A percentile compares a stretch with the other conserved stretches of the same genome.
phyloP scores from a whole-genome alignment of 2,888 invertebrate genomes.

The Heliconius sara region DNA sequence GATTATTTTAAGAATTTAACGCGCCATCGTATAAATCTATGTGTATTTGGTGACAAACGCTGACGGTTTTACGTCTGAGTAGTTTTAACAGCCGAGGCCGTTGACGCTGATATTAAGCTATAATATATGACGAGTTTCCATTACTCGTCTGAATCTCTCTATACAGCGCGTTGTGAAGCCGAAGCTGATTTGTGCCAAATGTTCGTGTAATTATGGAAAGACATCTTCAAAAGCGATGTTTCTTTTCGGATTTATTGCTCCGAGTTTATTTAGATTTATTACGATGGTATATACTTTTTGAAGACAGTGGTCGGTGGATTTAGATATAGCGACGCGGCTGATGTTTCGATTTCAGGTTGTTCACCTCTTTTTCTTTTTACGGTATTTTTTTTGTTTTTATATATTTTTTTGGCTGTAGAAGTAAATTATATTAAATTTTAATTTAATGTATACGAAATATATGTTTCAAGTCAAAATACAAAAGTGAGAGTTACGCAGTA shows the following conservation, averaged over 20 bases:
- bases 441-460: background rate
- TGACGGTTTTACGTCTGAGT: constrained; percentile 9
- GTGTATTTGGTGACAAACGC: constrained; percentile 6
- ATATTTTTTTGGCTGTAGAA: background rate
- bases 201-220: constrained; percentile 49
- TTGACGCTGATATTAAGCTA: constrained; percentile 51
- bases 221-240: constrained; percentile 44
- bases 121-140: constrained; percentile 44
- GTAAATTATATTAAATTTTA: background rate
- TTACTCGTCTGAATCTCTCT: constrained; percentile 42
- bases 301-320: constrained; percentile 25
- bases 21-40: constrained; percentile 24
- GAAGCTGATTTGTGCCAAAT: constrained; percentile 61
- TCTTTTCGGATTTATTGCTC: constrained; percentile 39
- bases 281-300: constrained; percentile 13
- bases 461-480: constrained; percentile 3
- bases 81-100: constrained; percentile 7
- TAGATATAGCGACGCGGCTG: constrained; percentile 2
- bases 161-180: constrained; percentile 54
- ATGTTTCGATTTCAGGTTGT: constrained; percentile 10
- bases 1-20: constrained; percentile 24
- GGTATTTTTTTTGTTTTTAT: too few species aligned
- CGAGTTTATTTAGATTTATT: constrained; percentile 36
- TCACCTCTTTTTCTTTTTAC: background rate
- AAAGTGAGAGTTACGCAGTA: background rate